Percentiles rank a stretch among this genome's conserved stretches.
phyloP scores from a whole-genome alignment of 2,113 vertebrate genomes.

The Taxidea taxus region DNA sequence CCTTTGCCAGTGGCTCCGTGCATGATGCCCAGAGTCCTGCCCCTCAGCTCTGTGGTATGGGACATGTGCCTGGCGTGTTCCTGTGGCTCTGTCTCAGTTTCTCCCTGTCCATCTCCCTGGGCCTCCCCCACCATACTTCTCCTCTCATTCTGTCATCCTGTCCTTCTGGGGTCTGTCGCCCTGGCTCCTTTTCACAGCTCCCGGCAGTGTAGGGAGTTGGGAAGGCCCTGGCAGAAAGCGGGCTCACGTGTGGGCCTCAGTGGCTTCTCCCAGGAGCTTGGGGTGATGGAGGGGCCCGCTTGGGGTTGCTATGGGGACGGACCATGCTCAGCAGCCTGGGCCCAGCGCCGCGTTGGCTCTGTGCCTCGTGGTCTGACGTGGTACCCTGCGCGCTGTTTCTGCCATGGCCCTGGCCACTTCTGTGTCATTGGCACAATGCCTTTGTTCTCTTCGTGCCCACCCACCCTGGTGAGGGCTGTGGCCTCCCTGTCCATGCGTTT shows the following conservation, averaged over 20 bases:
- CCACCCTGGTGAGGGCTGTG: not conserved
- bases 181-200: not conserved
- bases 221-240: not conserved
- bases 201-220: not conserved
- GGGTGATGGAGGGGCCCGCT: not conserved
- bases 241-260: no score
- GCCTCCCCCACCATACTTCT: not conserved
- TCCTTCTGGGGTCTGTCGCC: not conserved
- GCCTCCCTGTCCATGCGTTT: not conserved
- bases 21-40: not conserved
- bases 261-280: not conserved
- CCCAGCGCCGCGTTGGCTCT: not conserved
- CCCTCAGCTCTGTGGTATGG: not conserved
- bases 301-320: not conserved
- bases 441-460: not conserved
- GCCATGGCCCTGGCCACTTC: not conserved
- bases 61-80: no score
- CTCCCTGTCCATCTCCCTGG: rapidly evolving
- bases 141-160: rapidly evolving
- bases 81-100: not conserved
- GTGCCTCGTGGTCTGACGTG: not conserved
- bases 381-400: not conserved
- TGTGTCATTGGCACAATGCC: not conserved
- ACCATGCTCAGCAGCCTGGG: not conserved
- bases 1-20: not conserved